Percentiles rank a stretch among this genome's conserved stretches.
These are phyloP conservation scores for Aphis gossypii DNA, from an alignment of 1,140 invertebrate species.

Conservation along the genomic window DNA sequence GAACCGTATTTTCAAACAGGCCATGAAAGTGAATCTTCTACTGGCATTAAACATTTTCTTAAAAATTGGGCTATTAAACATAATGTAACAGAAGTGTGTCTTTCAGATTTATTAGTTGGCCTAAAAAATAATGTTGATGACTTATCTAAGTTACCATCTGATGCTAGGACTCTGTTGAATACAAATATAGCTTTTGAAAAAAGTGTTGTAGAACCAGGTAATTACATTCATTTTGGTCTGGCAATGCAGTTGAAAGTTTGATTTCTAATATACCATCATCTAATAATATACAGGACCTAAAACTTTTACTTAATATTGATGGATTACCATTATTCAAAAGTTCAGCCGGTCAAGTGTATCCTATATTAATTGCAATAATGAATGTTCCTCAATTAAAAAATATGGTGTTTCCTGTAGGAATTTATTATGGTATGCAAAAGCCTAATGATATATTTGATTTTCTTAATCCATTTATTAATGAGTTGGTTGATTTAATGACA, in stretches of 20 bases:
- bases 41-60: constrained; percentile 36
- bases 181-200: constrained; percentile 9
- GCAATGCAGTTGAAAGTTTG: neutral
- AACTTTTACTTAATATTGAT: constrained; percentile 60
- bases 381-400: constrained; percentile 37
- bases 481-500: constrained; percentile 58
- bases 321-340: constrained; percentile 61
- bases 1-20: neutral
- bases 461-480: constrained; percentile 61
- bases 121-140: constrained; percentile 31
- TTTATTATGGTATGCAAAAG: constrained; percentile 61
- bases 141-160: constrained; percentile 30
- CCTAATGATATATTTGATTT: constrained; percentile 59
- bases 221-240: constrained; percentile 31
- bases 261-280: neutral
- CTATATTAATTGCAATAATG: constrained; percentile 60
- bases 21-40: neutral
- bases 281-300: constrained; percentile 22
- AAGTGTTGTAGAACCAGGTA: neutral
- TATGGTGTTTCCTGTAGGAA: constrained; percentile 60
- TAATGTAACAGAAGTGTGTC: neutral
- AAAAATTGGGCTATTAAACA: constrained; percentile 40
- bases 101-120: constrained; percentile 51
- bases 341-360: constrained; percentile 59
- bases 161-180: constrained; percentile 42